Base-by-base conservation (phyloP, 2,113 vertebrate species). In the Mungos mungo region DNA sequence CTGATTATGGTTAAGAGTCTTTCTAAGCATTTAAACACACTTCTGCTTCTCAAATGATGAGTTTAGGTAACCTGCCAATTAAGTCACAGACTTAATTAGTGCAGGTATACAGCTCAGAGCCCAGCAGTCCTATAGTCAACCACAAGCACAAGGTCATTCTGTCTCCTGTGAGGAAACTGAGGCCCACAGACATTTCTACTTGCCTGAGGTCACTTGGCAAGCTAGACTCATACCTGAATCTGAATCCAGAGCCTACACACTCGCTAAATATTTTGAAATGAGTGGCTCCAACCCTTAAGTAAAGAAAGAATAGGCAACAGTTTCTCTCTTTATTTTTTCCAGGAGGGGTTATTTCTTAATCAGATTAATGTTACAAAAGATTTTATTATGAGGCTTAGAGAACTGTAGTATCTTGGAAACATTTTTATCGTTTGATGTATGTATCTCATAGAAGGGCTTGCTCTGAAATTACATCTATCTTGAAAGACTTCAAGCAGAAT, bases 21-120 rank as follows among this genome's bases (percentile, higher is more conserved):
- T 71, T 86, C 84, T 50, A 83, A 60, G 13, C 33, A 74, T 31
- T 66, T 79, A 60, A 83, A 45, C 12, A 74, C 18, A 72, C 25
- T 96, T 88, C 31, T 93, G 33, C 31, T 88, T 85, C 31, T 92
- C 54, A 68, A 45, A 95, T 41, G 31, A 54, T 91, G 72, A 89
- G 38, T 54, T 60, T 47, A 66, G 5, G 41, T 41, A 92, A 83
- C 3, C 4, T 21, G 12, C 15, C 35, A 45, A 21, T 41, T 41
- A 13, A 15, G 31, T 65, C 47, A 77, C 13, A 90, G 35, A 82
- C 25, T 76, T 29, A 7, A 27, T 72, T 72, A 52, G 8, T 66
- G 1, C 1, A 66, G 27, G 9, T 83, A 21, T n/a, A 47, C 2
- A 60, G 1, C 31, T 57, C 38, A 38, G 23, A 95, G 65, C 50